A percentile compares a stretch with the other conserved stretches of the same genome.
phyloP scores from a whole-genome alignment of 2,888 invertebrate genomes.

The Pyrrhia umbra region DNA sequence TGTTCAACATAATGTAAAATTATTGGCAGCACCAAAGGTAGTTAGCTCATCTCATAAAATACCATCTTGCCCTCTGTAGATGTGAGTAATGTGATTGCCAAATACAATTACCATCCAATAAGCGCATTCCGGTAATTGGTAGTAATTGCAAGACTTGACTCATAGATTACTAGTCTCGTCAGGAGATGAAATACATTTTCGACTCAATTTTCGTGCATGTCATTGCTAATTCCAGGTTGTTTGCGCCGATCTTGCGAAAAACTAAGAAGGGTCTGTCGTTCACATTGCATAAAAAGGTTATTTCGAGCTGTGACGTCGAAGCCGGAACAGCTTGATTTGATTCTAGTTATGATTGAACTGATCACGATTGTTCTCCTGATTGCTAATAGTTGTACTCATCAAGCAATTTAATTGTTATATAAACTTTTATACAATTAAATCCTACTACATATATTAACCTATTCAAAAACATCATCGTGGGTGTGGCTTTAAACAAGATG shows the following conservation, averaged over 20 bases:
- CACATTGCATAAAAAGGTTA: not conserved
- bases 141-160: conserved; percentile 60
- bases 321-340: too few species aligned
- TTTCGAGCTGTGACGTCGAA: not conserved
- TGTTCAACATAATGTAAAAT: conserved; percentile 19
- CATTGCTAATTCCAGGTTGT: conserved; percentile 9
- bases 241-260: not conserved
- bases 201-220: conserved; percentile 23
- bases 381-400: too few species aligned
- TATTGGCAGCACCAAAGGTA: conserved; percentile 39
- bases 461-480: conserved; percentile 14
- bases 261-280: not conserved
- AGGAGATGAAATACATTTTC: conserved; percentile 43
- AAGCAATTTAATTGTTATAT: too few species aligned
- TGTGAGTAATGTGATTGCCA: conserved; percentile 59
- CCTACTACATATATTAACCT: not conserved
- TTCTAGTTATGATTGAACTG: too few species aligned
- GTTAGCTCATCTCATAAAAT: conserved; percentile 52
- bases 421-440: too few species aligned
- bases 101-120: conserved; percentile 64
- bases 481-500: conserved; percentile 39
- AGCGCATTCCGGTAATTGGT: conserved; percentile 57
- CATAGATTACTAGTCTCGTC: conserved; percentile 29
- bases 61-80: conserved; percentile 27
- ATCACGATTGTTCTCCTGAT: too few species aligned